These are phyloP conservation scores for Caenorhabditis sulstoni DNA, from an alignment of 2,888 invertebrate genomes.

Conservation along the genomic window DNA sequence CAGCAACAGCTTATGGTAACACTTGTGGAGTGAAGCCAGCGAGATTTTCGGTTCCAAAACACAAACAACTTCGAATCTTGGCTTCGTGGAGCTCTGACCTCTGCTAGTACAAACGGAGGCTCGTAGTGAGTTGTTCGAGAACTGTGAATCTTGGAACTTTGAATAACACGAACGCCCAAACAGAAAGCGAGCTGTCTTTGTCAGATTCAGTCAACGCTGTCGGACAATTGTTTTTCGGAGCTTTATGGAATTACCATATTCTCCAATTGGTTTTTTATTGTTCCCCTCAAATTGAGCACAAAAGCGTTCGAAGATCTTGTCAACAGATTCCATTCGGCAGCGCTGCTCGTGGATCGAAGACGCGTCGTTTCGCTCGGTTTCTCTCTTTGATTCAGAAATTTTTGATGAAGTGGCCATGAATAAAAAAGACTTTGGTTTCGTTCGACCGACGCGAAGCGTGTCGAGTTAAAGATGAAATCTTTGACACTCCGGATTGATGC, in stretches of 20 bases:
- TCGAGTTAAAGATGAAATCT: constrained; percentile 28
- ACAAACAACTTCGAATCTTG: not conserved
- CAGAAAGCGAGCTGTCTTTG: constrained; percentile 20
- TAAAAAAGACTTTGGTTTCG: constrained; percentile 45
- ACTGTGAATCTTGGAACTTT: too few relatives aligned
- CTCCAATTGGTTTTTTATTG: constrained; percentile 42
- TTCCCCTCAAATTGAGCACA: constrained; percentile 9
- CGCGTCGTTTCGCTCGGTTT: constrained; percentile 15
- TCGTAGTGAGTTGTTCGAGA: too few relatives aligned
- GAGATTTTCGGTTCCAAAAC: not conserved
- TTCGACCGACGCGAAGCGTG: constrained; percentile 24
- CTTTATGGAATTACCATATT: constrained; percentile 43
- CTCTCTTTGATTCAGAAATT: constrained; percentile 42
- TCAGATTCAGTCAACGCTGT: constrained; percentile 1
- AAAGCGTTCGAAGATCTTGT: constrained; percentile 12
- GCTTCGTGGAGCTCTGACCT: too few relatives aligned
- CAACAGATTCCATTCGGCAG: constrained; percentile 28
- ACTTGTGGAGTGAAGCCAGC: not conserved
- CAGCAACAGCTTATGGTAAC: not conserved
- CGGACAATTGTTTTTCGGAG: constrained; percentile 29
- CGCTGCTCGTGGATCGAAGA: constrained; percentile 22
- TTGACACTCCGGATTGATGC: constrained; percentile 29
- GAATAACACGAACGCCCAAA: constrained; percentile 2
- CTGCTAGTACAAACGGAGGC: too few relatives aligned
- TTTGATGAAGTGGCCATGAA: constrained; percentile 58